Evolutionary conservation across 2,797 vertebrate species (phyloP), one percentile per base, ranked within the genome.

Genomic region (Aphelocoma californica): DNA sequence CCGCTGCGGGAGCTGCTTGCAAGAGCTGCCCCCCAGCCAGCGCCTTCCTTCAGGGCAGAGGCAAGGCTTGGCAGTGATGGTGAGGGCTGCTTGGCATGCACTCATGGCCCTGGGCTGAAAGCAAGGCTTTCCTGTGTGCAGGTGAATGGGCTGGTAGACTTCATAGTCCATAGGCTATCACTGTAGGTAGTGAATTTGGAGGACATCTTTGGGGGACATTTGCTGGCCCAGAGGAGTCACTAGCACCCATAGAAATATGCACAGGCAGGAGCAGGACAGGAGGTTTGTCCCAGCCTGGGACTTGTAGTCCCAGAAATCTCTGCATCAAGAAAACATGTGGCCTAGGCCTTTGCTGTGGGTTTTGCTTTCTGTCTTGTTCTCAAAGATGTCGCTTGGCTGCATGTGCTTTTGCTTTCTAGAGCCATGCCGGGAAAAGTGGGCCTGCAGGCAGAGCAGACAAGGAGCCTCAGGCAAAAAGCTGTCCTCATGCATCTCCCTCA

Each of bases 361-460:
- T 73, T 57, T 45, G 25, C 7, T 58, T 73, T 73, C 42, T 36
- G 19, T 57, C 14, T 58, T 47, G 19, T 42, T 12, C 20, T 51
- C 16, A 12, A 14, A 73, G 26, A 31, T 0, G 3, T 58, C 4
- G 0, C 20, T 36, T 17, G 4, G 11, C 47, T 42, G 24, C 18
- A 73, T 0, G 3, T 57, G 25, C 19, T 45, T 29, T 45, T 72
- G 18, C 29, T 17, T n/a, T 50, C 32, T 45, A 45, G 53, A 57
- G 6, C n/a, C 31, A 26, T 5, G 7, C 16, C 0, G 0, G 54
- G n/a, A 47, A 36, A 40, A 36, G 26, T 29, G 25, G 36, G 18
- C 29, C 18, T 40, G 18, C 45, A 2, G 8, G 14, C 38, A 28
- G 24, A 58, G 26, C 8, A 23, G 19, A 47, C 0, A 6, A 47